Conservation (phyloP, 1,140 invertebrate species). For the Heliconius himera region DNA sequence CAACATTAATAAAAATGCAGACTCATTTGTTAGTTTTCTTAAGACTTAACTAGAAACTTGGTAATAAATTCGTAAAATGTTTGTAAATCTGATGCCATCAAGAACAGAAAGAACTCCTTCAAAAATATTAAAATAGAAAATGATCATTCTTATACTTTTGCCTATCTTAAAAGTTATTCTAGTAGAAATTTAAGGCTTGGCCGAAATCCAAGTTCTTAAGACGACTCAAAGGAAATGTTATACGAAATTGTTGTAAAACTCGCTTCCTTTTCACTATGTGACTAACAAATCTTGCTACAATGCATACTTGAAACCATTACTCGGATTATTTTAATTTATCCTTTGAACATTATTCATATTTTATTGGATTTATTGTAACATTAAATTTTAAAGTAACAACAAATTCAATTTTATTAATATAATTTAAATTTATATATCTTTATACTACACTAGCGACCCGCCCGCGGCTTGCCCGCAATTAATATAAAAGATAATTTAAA, state of each 20-base stretch:
- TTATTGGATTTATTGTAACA: neutral
- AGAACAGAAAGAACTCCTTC: neutral
- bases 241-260: conserved; percentile 30
- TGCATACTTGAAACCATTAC: conserved; percentile 21
- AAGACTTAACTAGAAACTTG: neutral
- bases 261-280: conserved; percentile 33
- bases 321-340: conserved; percentile 23
- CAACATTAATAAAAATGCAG: neutral
- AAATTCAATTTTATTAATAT: neutral
- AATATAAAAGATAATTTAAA: too few species aligned
- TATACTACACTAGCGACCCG: neutral
- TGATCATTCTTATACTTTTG: conserved; percentile 9
- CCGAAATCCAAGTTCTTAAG: conserved; percentile 27
- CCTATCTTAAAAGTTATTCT: conserved; percentile 25
- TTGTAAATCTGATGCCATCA: neutral
- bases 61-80: neutral
- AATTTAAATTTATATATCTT: neutral
- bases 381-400: neutral
- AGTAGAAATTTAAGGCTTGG: conserved; percentile 26
- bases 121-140: conserved; percentile 14
- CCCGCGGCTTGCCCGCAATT: too few species aligned
- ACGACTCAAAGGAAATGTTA: conserved; percentile 27
- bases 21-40: neutral
- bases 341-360: neutral
- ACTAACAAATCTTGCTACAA: conserved; percentile 34